Base-by-base conservation (phyloP, 2,888 invertebrate species). In the Hemithea aestivaria region DNA sequence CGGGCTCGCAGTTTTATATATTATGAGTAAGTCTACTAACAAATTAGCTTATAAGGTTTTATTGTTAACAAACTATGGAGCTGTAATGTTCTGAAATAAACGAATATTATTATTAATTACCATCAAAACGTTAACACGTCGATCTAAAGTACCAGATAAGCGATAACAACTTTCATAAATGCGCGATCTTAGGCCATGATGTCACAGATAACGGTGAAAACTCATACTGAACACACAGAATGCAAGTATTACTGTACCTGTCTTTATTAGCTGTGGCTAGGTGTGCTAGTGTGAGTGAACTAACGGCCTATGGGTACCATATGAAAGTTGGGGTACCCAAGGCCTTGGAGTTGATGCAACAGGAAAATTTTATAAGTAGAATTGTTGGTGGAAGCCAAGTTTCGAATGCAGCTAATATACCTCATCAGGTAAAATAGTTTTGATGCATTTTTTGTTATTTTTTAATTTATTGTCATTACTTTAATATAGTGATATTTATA, bases 311-410 rank as follows among this genome's bases (percentile, higher is more conserved):
- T 48, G 65, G 68, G 0, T 79, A 78, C 37, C 80, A 76, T 45
- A 32, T 54, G 33, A 58, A 38, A n/a, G 40, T 68, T 20, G 80
- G 80, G 2, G 66, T 79, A 3, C 70, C 73, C 0, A 60, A 49
- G 25, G 78, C 77, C 0, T 10, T 35, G 2, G 46, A 43, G 2
- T 7, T 79, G 26, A 45, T 48, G 42, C 21, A 34, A 7, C 30
- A 41, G 20, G 71, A 72, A 40, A 39, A 40, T 6, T 12, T 7
- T n/a, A n/a, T 34, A 9, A 5, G 32, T 0, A 64, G 73, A 37
- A 74, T 80, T 7, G 58, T 78, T 5, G 80, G 80, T 0, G 80
- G 79, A 0, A 60, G 42, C 10, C 53, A 53, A 23, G 73, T 72
- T 2, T 12, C 48, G 1, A 35, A 43, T 1, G 50, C 55, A 2